Conservation (phyloP, 1,140 invertebrate genomes). For the Pseudobourletiella spinata region DNA sequence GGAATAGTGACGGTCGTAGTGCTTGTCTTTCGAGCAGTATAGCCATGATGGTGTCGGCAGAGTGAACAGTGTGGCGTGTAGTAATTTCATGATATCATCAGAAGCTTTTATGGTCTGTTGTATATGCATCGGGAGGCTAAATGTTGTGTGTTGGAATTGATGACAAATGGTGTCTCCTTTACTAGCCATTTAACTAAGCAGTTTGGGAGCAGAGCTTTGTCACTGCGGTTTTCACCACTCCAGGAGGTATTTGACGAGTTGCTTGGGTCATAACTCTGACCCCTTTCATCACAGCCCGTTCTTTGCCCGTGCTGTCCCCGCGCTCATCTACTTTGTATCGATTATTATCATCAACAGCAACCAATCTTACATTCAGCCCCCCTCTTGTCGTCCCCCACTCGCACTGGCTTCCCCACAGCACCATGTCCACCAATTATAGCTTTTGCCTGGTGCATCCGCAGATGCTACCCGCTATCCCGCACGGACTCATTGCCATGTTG, state of each 20-base stretch:
- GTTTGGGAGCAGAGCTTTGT: conserved; percentile 33
- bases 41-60: too few species aligned
- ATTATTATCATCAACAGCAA: conserved; percentile 4
- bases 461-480: too few species aligned
- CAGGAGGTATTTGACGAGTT: conserved; percentile 36
- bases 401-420: too few species aligned
- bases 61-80: conserved; percentile 21
- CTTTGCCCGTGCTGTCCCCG: neutral
- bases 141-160: conserved; percentile 38
- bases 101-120: conserved; percentile 37
- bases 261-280: conserved; percentile 36
- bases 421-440: too few species aligned
- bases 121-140: conserved; percentile 37
- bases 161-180: conserved; percentile 37
- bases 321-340: conserved; percentile 23
- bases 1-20: too few species aligned
- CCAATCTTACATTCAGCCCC: too few species aligned
- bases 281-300: conserved; percentile 29
- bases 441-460: too few species aligned
- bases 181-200: conserved; percentile 38
- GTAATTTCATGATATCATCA: conserved; percentile 36
- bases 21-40: too few species aligned
- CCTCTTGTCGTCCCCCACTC: too few species aligned
- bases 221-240: conserved; percentile 36
- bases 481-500: too few species aligned